Evolutionary conservation across 2,113 vertebrate genomes (phyloP), one percentile per base, ranked within the genome.

Genomic region (Neodon shergylaensis): DNA sequence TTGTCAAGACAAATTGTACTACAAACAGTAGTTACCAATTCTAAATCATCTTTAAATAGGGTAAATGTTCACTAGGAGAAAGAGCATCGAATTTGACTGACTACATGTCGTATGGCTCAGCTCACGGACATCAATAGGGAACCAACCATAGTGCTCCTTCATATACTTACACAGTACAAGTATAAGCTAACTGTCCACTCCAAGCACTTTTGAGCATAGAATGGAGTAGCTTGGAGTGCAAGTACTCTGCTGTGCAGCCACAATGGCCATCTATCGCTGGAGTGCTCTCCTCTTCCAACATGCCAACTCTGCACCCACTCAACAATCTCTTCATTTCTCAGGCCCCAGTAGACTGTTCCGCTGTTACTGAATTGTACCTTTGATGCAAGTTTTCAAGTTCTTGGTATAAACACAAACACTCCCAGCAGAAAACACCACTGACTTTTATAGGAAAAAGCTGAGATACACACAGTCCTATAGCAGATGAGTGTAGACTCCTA

Each of bases 1-100:
- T 21, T 76, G 36, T n/a, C 74, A 91, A 94, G 90, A 92, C 1
- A 91, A 58, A 58, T 21, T 58, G 58, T 58, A 95, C 14, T n/a
- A n/a, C n/a, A n/a, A n/a, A n/a, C n/a, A 73, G n/a, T 86, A 88
- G 31, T 90, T 73, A 94, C 16, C 63, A 58, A 47, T 82, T 93
- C 42, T 90, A 83, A 93, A 82, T 47, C 90, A 39, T 76, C 22
- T 52, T 88, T 92, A 36, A 89, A 17, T 77, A 90, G 63, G 81
- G 17, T 52, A 88, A 84, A 72, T 44, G 91, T 61, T 84, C 52
- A 70, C 36, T 77, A 91, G 61, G 13, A 58, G 42, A 88, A 39
- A 95, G 42, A 92, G 42, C 2, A 72, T 58, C 28, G 36, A 84
- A 87, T 91, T 36, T n/a, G 28, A 84, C 2, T 63, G 92, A 72